Percentiles rank a stretch among this genome's conserved stretches.
Conservation (phyloP, 2,888 invertebrate species). For the Polietes domitor region DNA sequence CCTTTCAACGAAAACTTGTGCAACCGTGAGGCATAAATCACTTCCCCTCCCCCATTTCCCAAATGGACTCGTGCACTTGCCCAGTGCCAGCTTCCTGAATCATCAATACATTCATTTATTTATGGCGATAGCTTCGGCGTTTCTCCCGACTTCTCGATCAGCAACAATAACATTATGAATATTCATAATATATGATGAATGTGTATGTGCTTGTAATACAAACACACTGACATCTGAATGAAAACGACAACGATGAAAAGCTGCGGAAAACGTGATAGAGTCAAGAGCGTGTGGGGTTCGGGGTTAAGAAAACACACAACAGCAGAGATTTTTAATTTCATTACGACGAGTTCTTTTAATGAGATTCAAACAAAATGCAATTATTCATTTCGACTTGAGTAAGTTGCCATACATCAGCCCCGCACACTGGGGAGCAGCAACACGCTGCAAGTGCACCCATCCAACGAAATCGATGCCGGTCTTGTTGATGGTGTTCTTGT, state of each 20-base stretch:
- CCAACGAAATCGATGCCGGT: neutral
- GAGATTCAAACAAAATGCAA: slow-evolving; percentile 11
- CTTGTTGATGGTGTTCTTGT: neutral
- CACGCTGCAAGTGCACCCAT: neutral
- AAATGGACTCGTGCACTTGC: neutral
- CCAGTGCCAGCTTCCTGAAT: no score
- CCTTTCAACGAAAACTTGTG: neutral
- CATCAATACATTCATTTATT: neutral
- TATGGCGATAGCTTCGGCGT: neutral
- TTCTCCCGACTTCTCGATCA: neutral
- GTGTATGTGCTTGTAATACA: neutral
- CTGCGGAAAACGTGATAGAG: neutral
- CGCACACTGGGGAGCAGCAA: neutral
- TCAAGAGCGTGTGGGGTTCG: neutral
- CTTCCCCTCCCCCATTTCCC: neutral
- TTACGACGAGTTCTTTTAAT: slow-evolving; percentile 18
- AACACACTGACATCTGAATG: neutral
- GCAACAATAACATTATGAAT: neutral
- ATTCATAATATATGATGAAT: neutral
- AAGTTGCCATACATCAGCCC: neutral
- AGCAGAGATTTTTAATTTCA: slow-evolving; percentile 22
- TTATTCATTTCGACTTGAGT: slow-evolving; percentile 36
- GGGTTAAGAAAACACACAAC: neutral
- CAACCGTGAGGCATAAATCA: neutral
- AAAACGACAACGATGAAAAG: neutral